Evolutionary conservation across 2,113 vertebrate species (phyloP).

Genomic region (Paramormyrops kingsleyae): DNA sequence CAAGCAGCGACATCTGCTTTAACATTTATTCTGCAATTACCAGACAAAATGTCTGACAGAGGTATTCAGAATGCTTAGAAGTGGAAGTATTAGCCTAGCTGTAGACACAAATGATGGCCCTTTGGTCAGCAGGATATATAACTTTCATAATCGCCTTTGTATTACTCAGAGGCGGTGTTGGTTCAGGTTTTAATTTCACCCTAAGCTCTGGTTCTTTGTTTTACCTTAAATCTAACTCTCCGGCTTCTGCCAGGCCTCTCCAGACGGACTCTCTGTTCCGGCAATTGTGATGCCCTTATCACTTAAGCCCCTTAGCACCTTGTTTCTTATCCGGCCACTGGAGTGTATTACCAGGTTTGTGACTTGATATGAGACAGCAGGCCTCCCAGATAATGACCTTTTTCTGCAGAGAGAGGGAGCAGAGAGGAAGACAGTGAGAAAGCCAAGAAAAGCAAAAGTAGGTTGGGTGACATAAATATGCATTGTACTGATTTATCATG

Average conservation of each 20-base stretch:
- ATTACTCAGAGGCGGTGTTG: background rate
- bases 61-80: background rate
- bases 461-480: background rate
- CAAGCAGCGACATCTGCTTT: background rate
- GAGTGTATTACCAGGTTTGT: conserved; percentile 20
- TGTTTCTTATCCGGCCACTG: conserved; percentile 10
- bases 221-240: background rate
- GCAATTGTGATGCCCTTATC: background rate
- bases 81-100: background rate
- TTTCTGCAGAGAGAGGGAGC: background rate
- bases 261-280: background rate
- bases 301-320: background rate
- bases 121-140: background rate
- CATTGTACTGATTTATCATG: background rate
- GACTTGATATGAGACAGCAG: conserved; percentile 23
- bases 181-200: background rate
- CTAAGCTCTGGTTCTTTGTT: background rate
- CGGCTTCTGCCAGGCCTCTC: background rate
- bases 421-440: background rate
- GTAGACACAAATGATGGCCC: background rate
- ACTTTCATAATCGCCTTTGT: background rate
- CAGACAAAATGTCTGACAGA: background rate
- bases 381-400: conserved; percentile 7
- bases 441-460: background rate
- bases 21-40: background rate